phyloP scores from a whole-genome alignment of 2,113 vertebrate genomes.

The Promerops cafer region DNA sequence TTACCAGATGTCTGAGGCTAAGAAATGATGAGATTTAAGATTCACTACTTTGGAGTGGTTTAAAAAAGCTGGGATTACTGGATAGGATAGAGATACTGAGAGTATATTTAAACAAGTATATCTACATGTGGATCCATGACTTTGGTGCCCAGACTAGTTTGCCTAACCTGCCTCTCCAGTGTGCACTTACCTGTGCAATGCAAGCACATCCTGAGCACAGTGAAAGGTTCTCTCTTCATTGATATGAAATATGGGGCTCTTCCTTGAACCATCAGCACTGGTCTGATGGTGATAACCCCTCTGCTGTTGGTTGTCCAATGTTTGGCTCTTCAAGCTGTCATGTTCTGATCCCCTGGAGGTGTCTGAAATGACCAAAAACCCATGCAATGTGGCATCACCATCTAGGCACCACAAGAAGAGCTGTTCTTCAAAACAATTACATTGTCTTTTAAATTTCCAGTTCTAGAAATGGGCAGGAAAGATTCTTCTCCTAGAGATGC shows the following conservation, averaged over 20 bases:
- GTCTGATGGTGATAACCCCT: not conserved
- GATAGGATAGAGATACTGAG: not conserved
- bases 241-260: not conserved
- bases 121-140: not conserved
- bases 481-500: not conserved
- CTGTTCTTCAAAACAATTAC: not conserved
- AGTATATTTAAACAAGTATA: not conserved
- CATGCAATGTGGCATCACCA: not conserved
- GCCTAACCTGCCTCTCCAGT: not conserved
- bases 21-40: slow-evolving; percentile 10
- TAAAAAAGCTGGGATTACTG: not conserved
- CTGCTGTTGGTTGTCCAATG: not conserved
- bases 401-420: not conserved
- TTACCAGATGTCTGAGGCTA: slow-evolving; percentile 44
- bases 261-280: not conserved
- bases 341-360: not conserved
- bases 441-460: not conserved
- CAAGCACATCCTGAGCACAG: not conserved
- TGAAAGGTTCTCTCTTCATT: not conserved
- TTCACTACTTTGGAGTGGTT: not conserved
- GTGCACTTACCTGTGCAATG: not conserved
- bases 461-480: not conserved
- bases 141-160: not conserved
- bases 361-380: not conserved
- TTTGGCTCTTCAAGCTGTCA: not conserved